A percentile compares a stretch with the other conserved stretches of the same genome.
phyloP scores from a whole-genome alignment of 2,113 vertebrate species.

The Grantiella picta region DNA sequence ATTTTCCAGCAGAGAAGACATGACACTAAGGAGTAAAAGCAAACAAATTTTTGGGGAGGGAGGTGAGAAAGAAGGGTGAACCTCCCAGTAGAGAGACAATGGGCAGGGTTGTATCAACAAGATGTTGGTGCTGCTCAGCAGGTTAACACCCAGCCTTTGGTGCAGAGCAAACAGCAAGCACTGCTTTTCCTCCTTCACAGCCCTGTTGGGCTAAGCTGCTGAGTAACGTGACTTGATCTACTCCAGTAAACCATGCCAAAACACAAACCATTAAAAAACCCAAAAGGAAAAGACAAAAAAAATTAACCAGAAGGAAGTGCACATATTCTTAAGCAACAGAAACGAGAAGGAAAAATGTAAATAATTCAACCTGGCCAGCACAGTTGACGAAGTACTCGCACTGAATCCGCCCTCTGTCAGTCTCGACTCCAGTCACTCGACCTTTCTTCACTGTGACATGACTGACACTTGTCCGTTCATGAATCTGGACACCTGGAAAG shows the following conservation, averaged over 20 bases:
- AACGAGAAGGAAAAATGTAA: background rate
- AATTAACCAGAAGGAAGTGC: background rate
- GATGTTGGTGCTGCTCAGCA: background rate
- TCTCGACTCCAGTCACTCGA: slow-evolving; percentile 85
- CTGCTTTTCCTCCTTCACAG: background rate
- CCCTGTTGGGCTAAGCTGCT: background rate
- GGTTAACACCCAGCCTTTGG: background rate
- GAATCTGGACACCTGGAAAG: slow-evolving; percentile 86
- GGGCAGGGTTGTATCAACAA: background rate
- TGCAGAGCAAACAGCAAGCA: background rate
- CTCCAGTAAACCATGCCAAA: background rate
- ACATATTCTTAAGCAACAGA: background rate
- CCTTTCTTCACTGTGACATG: slow-evolving; percentile 87
- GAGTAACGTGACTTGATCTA: background rate
- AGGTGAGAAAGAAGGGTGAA: background rate
- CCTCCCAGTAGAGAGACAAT: background rate
- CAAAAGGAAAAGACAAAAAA: background rate
- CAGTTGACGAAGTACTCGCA: slow-evolving; percentile 97
- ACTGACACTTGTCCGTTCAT: slow-evolving; percentile 86
- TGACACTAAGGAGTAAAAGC: background rate
- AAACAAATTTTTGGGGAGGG: background rate
- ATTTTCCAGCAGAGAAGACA: background rate
- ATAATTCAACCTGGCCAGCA: slow-evolving; percentile 88
- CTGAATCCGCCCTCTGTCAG: slow-evolving; percentile 87
- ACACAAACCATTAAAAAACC: background rate